Evolutionary conservation across 1,140 invertebrate genomes (phyloP), one percentile per base, ranked within the genome.

Genomic region (Lethrus apterus): DNA sequence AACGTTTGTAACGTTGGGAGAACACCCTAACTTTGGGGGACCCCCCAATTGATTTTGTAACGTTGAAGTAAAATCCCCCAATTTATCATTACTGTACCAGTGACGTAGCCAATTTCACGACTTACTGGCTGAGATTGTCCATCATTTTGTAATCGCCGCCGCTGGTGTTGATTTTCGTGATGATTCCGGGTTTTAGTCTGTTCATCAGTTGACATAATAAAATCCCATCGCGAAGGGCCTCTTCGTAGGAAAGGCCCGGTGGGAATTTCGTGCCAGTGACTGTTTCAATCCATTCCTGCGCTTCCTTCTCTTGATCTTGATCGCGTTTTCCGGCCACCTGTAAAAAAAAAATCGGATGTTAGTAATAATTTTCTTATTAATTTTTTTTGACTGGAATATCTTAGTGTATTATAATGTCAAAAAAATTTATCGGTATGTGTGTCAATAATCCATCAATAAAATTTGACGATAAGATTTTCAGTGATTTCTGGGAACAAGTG

Each of bases 121-220:
- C 83, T 76, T 70, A 88, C 84, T 86, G 83, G 68, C 80, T 86
- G 32, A 93, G 83, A 60, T 95, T 95, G 60, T 95, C 89, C 89
- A 94, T 94, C 73, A 92, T 82, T 59, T 92, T 93, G 69, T 93
- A 95, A 55, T 93, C 89, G 0, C 86, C 87, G 2, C 89, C 90
- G 2, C 81, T 81, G 1, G 77, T 76, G 64, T 93, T 92, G 56
- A 94, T 84, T 67, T 88, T 93, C n/a, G 79, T 70, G 44, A 94
- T 82, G 52, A 83, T 77, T 18, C 89, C 89, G 2, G 91, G 90
- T 52, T 80, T 70, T 4, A 95, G 69, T 58, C 81, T 80, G 69
- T 93, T 92, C 83, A 94, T 93, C 34, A 95, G 65, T 57, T 83
- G 84, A 64, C 84, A 89, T 0, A 87, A 70, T 5, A 87, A 70